Conservation (phyloP, 2,888 invertebrate genomes). For the Cyrtodaria siliqua region DNA sequence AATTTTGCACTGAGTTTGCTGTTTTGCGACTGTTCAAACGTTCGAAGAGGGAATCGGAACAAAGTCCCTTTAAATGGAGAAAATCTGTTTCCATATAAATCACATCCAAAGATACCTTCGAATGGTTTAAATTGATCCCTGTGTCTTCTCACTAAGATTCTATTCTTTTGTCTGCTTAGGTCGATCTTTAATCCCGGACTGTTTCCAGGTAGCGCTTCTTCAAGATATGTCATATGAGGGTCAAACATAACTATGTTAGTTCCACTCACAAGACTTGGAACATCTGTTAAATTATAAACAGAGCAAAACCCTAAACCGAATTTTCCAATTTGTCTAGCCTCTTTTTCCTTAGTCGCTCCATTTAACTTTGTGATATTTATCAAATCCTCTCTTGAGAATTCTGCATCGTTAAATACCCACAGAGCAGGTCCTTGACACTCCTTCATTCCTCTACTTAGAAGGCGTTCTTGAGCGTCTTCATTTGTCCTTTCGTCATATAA, state of each 20-base stretch:
- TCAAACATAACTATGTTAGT: constrained; percentile 82
- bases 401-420: constrained; percentile 82
- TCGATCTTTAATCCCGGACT: constrained; percentile 72
- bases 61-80: constrained; percentile 61
- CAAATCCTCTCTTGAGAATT: constrained; percentile 81
- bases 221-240: constrained; percentile 80
- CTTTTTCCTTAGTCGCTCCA: constrained; percentile 80
- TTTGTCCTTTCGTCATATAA: constrained; percentile 82
- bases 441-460: constrained; percentile 77
- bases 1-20: constrained; percentile 76
- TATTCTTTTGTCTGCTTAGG: constrained; percentile 40
- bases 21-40: constrained; percentile 70
- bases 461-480: constrained; percentile 59
- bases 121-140: constrained; percentile 77
- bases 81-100: neutral
- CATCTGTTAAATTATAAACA: constrained; percentile 84
- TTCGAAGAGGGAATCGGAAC: constrained; percentile 83
- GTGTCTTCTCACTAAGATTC: constrained; percentile 55
- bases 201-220: constrained; percentile 47
- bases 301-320: constrained; percentile 84
- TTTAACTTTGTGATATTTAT: constrained; percentile 81
- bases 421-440: constrained; percentile 83
- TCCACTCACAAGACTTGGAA: constrained; percentile 83
- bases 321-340: constrained; percentile 79
- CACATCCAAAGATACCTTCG: constrained; percentile 20